Percentiles rank a stretch among this genome's conserved stretches.
Conservation (phyloP, 2,888 invertebrate species). For the Siphonodentalium dalli region DNA sequence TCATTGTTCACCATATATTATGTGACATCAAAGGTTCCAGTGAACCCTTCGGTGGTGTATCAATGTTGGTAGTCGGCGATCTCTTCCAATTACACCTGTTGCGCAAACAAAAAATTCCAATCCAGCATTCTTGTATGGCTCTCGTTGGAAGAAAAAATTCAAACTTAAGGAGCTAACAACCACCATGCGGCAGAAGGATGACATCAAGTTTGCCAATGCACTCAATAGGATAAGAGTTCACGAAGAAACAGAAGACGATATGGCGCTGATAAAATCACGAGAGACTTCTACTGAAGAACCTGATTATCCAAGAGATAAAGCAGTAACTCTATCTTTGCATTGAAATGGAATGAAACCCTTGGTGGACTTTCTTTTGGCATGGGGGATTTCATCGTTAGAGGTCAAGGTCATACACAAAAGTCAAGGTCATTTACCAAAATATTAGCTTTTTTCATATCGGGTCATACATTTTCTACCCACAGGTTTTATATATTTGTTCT, state of each 20-base stretch:
- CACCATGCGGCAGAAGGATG: slow-evolving; percentile 27
- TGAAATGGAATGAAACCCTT: too few relatives aligned
- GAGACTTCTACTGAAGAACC: not conserved
- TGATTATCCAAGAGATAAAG: not conserved
- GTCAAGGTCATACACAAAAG: too few relatives aligned
- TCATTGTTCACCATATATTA: not conserved
- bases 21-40: not conserved
- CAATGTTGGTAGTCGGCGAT: slow-evolving; percentile 24
- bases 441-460: too few relatives aligned
- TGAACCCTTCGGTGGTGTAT: slow-evolving; percentile 17
- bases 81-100: slow-evolving; percentile 24
- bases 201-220: slow-evolving; percentile 18
- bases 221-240: slow-evolving; percentile 24
- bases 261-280: slow-evolving; percentile 14
- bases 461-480: too few relatives aligned
- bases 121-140: slow-evolving; percentile 25
- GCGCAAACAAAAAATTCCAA: too few relatives aligned
- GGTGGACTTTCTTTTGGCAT: too few relatives aligned
- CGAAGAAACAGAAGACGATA: slow-evolving; percentile 22
- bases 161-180: slow-evolving; percentile 25
- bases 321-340: too few relatives aligned
- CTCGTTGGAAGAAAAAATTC: slow-evolving; percentile 26
- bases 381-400: too few relatives aligned
- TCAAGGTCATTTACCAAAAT: too few relatives aligned
- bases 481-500: too few relatives aligned